phyloP scores from a whole-genome alignment of 2,888 invertebrate species.

The Chaitophorus viminalis region DNA sequence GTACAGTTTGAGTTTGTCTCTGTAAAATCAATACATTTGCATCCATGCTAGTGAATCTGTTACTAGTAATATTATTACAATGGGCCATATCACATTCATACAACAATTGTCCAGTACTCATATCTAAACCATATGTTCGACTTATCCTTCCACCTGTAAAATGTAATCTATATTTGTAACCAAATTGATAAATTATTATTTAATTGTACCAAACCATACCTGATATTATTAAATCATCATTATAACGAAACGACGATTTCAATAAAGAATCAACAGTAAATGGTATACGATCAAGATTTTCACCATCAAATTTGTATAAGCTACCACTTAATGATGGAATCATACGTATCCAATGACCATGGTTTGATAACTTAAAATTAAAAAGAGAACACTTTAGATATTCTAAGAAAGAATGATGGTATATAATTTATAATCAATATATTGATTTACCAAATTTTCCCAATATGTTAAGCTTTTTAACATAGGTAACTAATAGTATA shows the following conservation, averaged over 20 bases:
- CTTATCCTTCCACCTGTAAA: constrained; percentile 83
- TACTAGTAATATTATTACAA: constrained; percentile 76
- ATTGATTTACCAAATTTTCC: neutral
- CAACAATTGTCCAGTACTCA: constrained; percentile 75
- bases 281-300: constrained; percentile 83
- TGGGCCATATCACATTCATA: constrained; percentile 82
- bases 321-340: constrained; percentile 93
- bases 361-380: constrained; percentile 76
- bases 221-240: constrained; percentile 85
- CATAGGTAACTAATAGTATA: neutral
- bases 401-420: neutral
- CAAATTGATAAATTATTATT: constrained; percentile 30
- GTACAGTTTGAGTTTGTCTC: constrained; percentile 85
- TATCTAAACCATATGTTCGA: constrained; percentile 85
- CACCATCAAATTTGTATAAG: constrained; percentile 91
- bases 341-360: constrained; percentile 86
- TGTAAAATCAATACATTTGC: constrained; percentile 78
- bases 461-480: neutral
- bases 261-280: constrained; percentile 87
- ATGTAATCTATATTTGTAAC: neutral
- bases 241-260: constrained; percentile 86
- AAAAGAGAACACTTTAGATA: neutral
- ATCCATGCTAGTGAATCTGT: constrained; percentile 69
- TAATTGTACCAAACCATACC: constrained; percentile 68
- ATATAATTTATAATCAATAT: neutral